These are phyloP conservation scores for Eufriesea mexicana DNA, from an alignment of 1,140 invertebrate species.

Conservation along the genomic window DNA sequence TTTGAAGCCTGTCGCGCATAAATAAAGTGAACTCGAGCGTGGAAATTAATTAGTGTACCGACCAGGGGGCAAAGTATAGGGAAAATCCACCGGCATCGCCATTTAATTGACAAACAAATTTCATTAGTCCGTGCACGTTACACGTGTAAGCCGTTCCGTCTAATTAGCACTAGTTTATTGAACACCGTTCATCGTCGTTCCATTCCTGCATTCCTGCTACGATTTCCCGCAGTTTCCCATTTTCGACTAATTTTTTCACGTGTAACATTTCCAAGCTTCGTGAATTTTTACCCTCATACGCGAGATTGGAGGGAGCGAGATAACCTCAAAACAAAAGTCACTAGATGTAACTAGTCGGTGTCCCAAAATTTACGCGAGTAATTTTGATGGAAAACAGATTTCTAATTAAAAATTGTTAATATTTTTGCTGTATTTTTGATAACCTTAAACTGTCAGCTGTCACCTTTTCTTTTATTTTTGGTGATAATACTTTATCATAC, in stretches of 20 bases:
- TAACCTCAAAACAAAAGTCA: too few species aligned
- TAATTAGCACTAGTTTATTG: slow-evolving; percentile 27
- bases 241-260: not conserved
- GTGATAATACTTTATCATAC: too few species aligned
- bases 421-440: too few species aligned
- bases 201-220: not conserved
- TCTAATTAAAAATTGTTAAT: too few species aligned
- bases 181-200: not conserved
- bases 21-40: slow-evolving; percentile 69
- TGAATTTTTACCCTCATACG: too few species aligned
- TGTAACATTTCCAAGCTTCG: too few species aligned
- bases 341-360: too few species aligned
- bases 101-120: slow-evolving; percentile 69
- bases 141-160: slow-evolving; percentile 36
- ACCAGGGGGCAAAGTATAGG: slow-evolving; percentile 60
- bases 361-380: too few species aligned
- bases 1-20: slow-evolving; percentile 72
- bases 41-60: slow-evolving; percentile 72
- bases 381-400: too few species aligned
- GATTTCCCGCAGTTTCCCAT: not conserved
- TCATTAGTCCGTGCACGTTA: slow-evolving; percentile 52
- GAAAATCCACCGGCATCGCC: slow-evolving; percentile 63
- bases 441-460: too few species aligned
- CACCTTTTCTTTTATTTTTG: too few species aligned
- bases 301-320: too few species aligned